Conservation (phyloP, 2,797 vertebrate genomes). For the Chaetophractus vellerosus region DNA sequence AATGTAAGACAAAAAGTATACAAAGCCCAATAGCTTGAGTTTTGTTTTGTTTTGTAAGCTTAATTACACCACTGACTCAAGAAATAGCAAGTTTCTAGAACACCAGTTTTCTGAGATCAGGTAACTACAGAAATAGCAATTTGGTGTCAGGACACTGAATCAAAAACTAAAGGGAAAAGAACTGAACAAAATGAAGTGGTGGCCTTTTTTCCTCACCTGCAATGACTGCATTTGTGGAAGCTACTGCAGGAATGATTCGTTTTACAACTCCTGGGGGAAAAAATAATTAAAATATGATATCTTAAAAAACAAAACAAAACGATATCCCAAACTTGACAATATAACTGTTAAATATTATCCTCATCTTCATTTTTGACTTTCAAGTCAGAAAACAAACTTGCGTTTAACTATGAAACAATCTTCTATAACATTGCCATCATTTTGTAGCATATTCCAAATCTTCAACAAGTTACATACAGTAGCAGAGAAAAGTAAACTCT, state of each 20-base stretch:
- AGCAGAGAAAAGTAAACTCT: slow-evolving; percentile 46
- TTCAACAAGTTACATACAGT: neutral
- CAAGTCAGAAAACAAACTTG: slow-evolving; percentile 42
- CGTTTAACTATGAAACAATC: neutral
- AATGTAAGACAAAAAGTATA: neutral
- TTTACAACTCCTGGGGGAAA: slow-evolving; percentile 94
- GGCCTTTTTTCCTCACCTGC: slow-evolving; percentile 92
- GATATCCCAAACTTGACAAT: slow-evolving; percentile 8
- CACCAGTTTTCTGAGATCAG: slow-evolving; percentile 4
- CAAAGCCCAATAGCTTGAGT: neutral
- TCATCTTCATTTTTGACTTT: slow-evolving; percentile 64
- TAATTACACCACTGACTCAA: slow-evolving; percentile 26
- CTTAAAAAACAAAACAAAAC: slow-evolving; percentile 22
- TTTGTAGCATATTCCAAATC: slow-evolving; percentile 15
- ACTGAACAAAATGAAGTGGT: neutral
- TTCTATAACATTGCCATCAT: slow-evolving; percentile 38
- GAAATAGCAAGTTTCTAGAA: slow-evolving; percentile 28
- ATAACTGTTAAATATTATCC: slow-evolving; percentile 54
- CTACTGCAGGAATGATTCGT: slow-evolving; percentile 96
- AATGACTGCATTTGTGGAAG: slow-evolving; percentile 97
- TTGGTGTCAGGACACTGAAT: slow-evolving; percentile 12
- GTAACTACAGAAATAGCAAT: slow-evolving; percentile 20
- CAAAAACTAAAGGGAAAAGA: slow-evolving; percentile 39
- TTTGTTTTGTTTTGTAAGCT: neutral
- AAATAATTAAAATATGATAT: slow-evolving; percentile 62